phyloP scores from a whole-genome alignment of 2,888 invertebrate genomes.

The Platynereis dumerilii region DNA sequence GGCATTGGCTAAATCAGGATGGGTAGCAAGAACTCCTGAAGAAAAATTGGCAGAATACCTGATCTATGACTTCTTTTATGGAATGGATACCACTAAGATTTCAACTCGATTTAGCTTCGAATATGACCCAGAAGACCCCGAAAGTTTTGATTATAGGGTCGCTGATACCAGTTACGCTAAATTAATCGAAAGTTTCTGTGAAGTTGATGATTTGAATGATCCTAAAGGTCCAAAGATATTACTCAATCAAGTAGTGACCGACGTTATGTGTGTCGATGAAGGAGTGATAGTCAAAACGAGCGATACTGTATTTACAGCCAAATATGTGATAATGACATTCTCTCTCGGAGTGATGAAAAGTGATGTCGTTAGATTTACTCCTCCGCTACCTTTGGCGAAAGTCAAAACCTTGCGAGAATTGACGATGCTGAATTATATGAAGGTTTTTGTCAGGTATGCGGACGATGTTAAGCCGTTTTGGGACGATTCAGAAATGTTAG shows the following conservation, averaged over 20 bases:
- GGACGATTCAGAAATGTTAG: background rate
- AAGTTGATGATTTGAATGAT: no score
- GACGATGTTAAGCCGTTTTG: background rate
- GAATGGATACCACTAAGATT: background rate
- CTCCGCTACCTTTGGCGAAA: background rate
- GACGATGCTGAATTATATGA: background rate
- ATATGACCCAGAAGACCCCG: no score
- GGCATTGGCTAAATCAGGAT: background rate
- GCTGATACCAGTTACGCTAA: no score
- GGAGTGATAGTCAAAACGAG: background rate
- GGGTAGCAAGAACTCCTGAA: background rate
- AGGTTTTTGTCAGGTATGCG: background rate
- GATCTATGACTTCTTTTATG: constrained; percentile 1
- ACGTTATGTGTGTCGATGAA: background rate
- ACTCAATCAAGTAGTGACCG: no score
- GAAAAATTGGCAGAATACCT: background rate
- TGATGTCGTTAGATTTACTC: background rate
- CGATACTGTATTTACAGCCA: background rate
- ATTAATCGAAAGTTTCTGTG: no score
- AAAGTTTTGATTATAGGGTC: no score
- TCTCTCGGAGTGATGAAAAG: background rate
- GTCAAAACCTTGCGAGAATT: background rate
- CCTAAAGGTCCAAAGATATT: no score
- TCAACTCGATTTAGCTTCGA: background rate
- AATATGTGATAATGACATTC: constrained; percentile 7